A percentile compares a stretch with the other conserved stretches of the same genome.
Conservation (phyloP, 2,888 invertebrate species). For the Gastracanthus pulcherrimus region DNA sequence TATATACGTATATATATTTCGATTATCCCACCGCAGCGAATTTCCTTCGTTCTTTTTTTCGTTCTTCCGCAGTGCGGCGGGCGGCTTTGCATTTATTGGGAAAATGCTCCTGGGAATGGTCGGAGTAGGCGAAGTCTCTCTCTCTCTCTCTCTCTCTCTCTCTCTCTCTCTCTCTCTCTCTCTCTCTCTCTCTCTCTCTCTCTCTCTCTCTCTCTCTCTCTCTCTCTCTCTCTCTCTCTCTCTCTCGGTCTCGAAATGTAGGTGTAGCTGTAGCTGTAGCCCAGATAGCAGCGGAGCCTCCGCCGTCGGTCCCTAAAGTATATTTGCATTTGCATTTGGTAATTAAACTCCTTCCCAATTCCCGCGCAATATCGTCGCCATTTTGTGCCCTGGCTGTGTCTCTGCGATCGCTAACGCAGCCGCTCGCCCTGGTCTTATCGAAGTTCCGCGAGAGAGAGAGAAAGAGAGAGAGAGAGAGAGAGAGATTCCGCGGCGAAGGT, state of each 20-base stretch:
- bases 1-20: not conserved
- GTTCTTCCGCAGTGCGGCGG: not conserved
- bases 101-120: slow-evolving; percentile 46
- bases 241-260: slow-evolving; percentile 34
- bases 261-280: too few species aligned
- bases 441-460: slow-evolving; percentile 57
- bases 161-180: not conserved
- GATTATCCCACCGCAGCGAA: slow-evolving; percentile 3
- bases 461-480: not conserved
- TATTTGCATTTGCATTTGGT: slow-evolving; percentile 74
- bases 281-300: slow-evolving; percentile 31
- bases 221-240: not conserved
- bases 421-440: slow-evolving; percentile 65
- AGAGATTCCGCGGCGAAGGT: not conserved
- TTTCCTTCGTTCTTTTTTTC: slow-evolving; percentile 11
- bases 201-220: not conserved
- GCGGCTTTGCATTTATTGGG: slow-evolving; percentile 32
- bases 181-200: not conserved
- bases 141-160: not conserved
- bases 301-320: slow-evolving; percentile 66
- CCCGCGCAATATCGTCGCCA: slow-evolving; percentile 55
- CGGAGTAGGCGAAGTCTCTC: not conserved
- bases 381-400: slow-evolving; percentile 13
- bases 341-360: slow-evolving; percentile 69
- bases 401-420: not conserved